phyloP scores from a whole-genome alignment of 2,797 vertebrate species.

The Sciaenops ocellatus region DNA sequence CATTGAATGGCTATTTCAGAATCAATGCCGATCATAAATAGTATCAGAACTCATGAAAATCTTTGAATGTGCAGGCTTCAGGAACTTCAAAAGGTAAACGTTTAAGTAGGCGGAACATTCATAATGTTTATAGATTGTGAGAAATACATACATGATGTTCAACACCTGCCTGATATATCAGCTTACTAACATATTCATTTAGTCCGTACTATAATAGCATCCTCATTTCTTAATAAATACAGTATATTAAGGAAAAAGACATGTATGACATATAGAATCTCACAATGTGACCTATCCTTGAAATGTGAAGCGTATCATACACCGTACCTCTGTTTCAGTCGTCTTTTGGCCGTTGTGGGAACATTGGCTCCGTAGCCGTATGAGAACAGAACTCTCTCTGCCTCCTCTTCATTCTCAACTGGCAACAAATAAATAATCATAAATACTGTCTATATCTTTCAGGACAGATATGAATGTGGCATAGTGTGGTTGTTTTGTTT shows the following conservation, averaged over 20 bases:
- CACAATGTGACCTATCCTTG: not conserved
- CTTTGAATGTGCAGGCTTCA: not conserved
- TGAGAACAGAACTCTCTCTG: conserved; percentile 96
- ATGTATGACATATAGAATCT: not conserved
- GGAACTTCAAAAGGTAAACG: not conserved
- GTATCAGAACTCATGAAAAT: not conserved
- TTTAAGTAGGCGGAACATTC: not conserved
- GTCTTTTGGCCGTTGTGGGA: conserved; percentile 95
- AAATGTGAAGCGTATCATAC: not conserved
- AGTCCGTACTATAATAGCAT: not conserved
- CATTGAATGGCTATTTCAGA: not conserved
- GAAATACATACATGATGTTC: too few species aligned
- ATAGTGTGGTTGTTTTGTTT: not conserved
- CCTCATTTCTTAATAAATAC: not conserved
- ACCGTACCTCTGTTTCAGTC: conserved; percentile 94
- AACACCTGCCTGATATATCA: too few species aligned
- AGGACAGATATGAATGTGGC: not conserved
- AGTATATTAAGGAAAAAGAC: not conserved
- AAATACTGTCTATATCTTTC: not conserved
- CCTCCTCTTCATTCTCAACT: conserved; percentile 96
- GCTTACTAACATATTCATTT: not conserved
- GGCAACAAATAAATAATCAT: conserved; percentile 47
- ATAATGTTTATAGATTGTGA: not conserved
- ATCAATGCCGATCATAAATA: not conserved
- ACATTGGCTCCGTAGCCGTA: conserved; percentile 98